phyloP scores from a whole-genome alignment of 1,140 invertebrate genomes.

The Euura saliciscinereae region DNA sequence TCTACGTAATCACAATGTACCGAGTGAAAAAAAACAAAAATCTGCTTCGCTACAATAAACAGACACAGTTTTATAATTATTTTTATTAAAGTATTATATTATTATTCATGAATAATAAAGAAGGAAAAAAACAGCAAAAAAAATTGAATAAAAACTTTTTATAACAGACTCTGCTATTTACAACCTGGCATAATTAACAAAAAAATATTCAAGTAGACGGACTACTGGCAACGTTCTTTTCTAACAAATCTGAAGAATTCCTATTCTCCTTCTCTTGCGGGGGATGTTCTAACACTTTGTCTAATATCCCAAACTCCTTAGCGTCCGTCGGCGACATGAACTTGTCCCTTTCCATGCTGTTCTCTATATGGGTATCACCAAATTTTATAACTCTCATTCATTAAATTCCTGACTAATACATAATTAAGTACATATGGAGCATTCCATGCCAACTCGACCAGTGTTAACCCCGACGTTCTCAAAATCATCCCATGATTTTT shows the following conservation, averaged over 20 bases:
- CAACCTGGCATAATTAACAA: conserved; percentile 14
- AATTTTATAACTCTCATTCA: too few species aligned
- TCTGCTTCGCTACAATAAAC: conserved; percentile 42
- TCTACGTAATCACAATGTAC: conserved; percentile 27
- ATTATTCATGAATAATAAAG: conserved; percentile 28
- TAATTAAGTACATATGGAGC: too few species aligned
- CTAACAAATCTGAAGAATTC: conserved; percentile 12
- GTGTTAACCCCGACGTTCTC: too few species aligned
- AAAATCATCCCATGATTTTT: too few species aligned
- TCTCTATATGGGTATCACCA: conserved; percentile 55
- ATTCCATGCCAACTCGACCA: too few species aligned
- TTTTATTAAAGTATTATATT: conserved; percentile 45
- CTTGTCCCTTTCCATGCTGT: conserved; percentile 91
- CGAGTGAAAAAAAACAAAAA: conserved; percentile 21
- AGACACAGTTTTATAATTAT: conserved; percentile 47
- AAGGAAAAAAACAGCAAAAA: conserved; percentile 42
- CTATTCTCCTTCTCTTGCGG: conserved; percentile 55
- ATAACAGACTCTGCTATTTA: conserved; percentile 30
- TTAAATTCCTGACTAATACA: neutral
- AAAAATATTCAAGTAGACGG: conserved; percentile 10
- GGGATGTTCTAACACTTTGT: conserved; percentile 83
- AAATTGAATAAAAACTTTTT: conserved; percentile 50
- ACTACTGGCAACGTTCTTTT: conserved; percentile 10
- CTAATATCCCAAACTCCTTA: conserved; percentile 94
- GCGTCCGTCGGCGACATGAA: conserved; percentile 94